Conservation (phyloP, 2,113 vertebrate species). For the Alexandromys fortis region DNA sequence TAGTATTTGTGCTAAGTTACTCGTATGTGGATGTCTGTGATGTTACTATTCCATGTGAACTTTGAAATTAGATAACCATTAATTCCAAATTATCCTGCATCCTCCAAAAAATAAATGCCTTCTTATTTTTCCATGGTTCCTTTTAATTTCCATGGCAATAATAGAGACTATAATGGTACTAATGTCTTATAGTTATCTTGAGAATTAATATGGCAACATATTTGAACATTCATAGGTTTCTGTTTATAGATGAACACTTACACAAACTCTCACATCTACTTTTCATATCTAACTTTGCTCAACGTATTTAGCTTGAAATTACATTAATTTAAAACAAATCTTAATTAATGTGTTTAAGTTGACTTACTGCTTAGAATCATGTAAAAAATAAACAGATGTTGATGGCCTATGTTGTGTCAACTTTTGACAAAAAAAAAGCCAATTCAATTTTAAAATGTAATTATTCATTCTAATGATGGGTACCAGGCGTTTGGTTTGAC, state of each 20-base stretch:
- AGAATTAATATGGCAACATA: neutral
- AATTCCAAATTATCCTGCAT: neutral
- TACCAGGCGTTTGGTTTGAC: conserved; percentile 62
- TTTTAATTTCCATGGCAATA: neutral
- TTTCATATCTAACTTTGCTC: neutral
- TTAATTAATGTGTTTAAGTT: conserved; percentile 68
- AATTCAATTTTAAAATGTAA: conserved; percentile 72
- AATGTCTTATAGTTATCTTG: neutral
- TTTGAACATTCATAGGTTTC: neutral
- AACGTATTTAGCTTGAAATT: conserved; percentile 40
- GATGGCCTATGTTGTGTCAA: conserved; percentile 67
- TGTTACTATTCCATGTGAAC: neutral
- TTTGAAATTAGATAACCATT: neutral
- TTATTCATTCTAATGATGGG: conserved; percentile 72
- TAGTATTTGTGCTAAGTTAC: neutral
- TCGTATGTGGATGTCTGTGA: neutral
- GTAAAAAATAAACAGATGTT: conserved; percentile 66
- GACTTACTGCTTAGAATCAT: conserved; percentile 56
- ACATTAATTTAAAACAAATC: conserved; percentile 47
- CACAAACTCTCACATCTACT: neutral
- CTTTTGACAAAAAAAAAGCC: conserved; percentile 58
- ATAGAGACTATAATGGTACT: neutral
- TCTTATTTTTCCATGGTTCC: neutral
- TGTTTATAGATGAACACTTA: neutral
- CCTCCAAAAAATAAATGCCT: neutral